Conservation (phyloP, 2,113 vertebrate genomes). For the Paramisgurnus dabryanus region DNA sequence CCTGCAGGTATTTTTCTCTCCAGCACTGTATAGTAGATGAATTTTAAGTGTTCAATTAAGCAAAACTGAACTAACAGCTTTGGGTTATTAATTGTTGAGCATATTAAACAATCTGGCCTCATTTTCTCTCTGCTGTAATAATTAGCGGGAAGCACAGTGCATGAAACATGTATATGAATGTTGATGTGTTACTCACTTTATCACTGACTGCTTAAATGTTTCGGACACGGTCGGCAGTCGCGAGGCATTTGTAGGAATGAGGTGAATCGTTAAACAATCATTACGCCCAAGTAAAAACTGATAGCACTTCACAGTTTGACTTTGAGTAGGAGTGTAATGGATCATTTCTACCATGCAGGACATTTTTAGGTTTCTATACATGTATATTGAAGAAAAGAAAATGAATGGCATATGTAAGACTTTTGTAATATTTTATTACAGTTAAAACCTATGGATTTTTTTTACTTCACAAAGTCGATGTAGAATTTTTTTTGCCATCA, state of each 20-base stretch:
- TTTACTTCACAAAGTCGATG: no score
- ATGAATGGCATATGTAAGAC: no score
- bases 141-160: background rate
- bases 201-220: constrained; percentile 8
- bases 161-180: constrained; percentile 1
- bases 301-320: background rate
- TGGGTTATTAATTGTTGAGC: constrained; percentile 1
- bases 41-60: background rate
- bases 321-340: background rate
- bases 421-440: no score
- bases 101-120: background rate
- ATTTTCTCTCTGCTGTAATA: constrained; percentile 12
- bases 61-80: constrained; percentile 13
- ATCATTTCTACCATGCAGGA: background rate
- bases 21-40: no score
- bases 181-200: constrained; percentile 10
- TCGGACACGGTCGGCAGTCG: background rate
- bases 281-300: background rate
- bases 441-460: no score
- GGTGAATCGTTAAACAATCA: constrained; percentile 1
- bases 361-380: background rate
- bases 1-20: no score
- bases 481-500: background rate
- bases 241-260: constrained; percentile 1
- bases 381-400: no score